Evolutionary conservation across 2,113 vertebrate species (phyloP).

Genomic region (Vulpes ferrilata): DNA sequence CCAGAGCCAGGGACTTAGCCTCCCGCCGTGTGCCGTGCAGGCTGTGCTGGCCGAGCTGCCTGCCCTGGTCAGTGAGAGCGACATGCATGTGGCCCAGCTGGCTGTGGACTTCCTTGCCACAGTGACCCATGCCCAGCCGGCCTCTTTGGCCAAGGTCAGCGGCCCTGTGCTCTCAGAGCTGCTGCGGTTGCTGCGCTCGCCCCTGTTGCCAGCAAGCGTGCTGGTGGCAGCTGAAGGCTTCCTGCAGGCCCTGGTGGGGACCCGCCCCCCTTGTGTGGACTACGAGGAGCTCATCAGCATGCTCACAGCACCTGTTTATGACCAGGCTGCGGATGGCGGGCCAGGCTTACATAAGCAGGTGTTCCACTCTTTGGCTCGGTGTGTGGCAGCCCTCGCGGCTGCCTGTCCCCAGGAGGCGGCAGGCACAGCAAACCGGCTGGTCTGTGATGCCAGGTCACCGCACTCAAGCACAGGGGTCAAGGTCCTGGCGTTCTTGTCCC

Average conservation of each 20-base stretch:
- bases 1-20: constrained; percentile 90
- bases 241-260: constrained; percentile 91
- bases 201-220: constrained; percentile 92
- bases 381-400: constrained; percentile 91
- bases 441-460: constrained; percentile 92
- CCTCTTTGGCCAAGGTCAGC: constrained; percentile 91
- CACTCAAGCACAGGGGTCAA: constrained; percentile 88
- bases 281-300: constrained; percentile 90
- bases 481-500: constrained; percentile 93
- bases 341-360: constrained; percentile 91
- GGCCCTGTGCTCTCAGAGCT: constrained; percentile 89
- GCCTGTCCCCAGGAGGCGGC: constrained; percentile 92
- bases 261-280: constrained; percentile 86
- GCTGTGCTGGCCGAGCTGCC: constrained; percentile 92
- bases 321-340: neutral
- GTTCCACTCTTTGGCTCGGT: constrained; percentile 92
- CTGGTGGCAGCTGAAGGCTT: constrained; percentile 91
- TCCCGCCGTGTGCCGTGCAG: constrained; percentile 90
- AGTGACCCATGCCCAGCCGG: constrained; percentile 89
- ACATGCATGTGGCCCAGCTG: constrained; percentile 97
- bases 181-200: constrained; percentile 92
- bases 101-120: constrained; percentile 92
- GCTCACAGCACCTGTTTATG: constrained; percentile 90
- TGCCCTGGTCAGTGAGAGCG: constrained; percentile 91
- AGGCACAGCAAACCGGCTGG: constrained; percentile 87